These are phyloP conservation scores for Tuta absoluta DNA, from an alignment of 2,888 invertebrate genomes.

Conservation along the genomic window DNA sequence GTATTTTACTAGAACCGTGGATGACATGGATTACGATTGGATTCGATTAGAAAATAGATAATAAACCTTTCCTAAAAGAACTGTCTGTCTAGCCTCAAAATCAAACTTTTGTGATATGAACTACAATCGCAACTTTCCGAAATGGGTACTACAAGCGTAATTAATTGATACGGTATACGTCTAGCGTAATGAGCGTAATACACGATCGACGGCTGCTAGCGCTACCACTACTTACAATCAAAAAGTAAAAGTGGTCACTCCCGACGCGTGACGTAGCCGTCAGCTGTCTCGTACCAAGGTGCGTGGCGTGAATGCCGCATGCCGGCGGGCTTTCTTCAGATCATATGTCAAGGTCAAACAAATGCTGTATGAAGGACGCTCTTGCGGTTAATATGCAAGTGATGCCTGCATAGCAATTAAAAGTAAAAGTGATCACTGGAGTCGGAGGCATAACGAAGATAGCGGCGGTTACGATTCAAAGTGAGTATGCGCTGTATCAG, in stretches of 20 bases:
- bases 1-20: too few species aligned
- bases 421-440: too few species aligned
- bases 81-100: too few species aligned
- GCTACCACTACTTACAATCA: slow-evolving; percentile 37
- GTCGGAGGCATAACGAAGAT: too few species aligned
- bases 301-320: slow-evolving; percentile 45
- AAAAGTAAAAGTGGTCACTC: slow-evolving; percentile 78
- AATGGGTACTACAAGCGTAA: background rate
- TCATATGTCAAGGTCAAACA: slow-evolving; percentile 55
- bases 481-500: too few species aligned
- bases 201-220: slow-evolving; percentile 23
- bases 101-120: too few species aligned
- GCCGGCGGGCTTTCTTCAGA: slow-evolving; percentile 49
- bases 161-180: background rate
- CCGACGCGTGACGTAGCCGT: slow-evolving; percentile 61
- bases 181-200: slow-evolving; percentile 40
- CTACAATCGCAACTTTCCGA: too few species aligned
- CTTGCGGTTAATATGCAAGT: background rate
- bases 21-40: too few species aligned
- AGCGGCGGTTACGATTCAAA: too few species aligned
- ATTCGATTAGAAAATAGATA: too few species aligned
- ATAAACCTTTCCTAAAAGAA: too few species aligned
- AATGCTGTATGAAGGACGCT: slow-evolving; percentile 7
- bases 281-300: slow-evolving; percentile 51
- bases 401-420: too few species aligned